Evolutionary conservation across 2,888 invertebrate species (phyloP).

Genomic region (Clunio marinus): DNA sequence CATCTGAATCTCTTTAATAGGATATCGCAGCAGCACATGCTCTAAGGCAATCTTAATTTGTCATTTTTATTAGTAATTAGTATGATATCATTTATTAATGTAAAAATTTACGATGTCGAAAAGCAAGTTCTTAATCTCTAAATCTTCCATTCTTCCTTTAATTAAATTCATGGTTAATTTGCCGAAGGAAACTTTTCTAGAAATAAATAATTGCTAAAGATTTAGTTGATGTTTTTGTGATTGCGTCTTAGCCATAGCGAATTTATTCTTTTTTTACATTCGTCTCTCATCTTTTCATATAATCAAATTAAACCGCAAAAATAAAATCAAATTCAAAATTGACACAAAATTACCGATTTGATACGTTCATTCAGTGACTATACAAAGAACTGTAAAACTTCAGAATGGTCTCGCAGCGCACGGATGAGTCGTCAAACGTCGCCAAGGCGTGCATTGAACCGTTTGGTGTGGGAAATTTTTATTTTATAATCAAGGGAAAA

Average conservation of each 20-base stretch:
- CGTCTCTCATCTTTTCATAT: not conserved
- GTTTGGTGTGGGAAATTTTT: slow-evolving; percentile 33
- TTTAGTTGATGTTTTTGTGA: too few species aligned
- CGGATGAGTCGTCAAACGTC: slow-evolving; percentile 37
- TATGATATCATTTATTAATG: too few species aligned
- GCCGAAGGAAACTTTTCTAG: too few species aligned
- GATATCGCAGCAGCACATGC: too few species aligned
- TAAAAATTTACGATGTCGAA: too few species aligned
- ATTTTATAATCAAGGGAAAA: not conserved
- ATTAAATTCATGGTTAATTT: too few species aligned
- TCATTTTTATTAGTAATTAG: not conserved
- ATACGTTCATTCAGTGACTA: not conserved
- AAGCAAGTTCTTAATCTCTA: too few species aligned
- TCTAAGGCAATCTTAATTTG: not conserved
- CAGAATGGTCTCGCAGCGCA: slow-evolving; percentile 2
- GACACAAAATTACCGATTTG: slow-evolving; percentile 33
- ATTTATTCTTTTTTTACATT: too few species aligned
- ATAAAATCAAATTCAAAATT: slow-evolving; percentile 10
- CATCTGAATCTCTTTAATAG: too few species aligned
- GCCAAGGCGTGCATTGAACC: not conserved
- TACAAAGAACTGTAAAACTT: not conserved
- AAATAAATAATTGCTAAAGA: too few species aligned
- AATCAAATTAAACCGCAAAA: slow-evolving; percentile 32
- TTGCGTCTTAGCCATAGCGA: too few species aligned
- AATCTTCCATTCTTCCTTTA: too few species aligned